These are phyloP conservation scores for Pipistrellus pygmaeus DNA, from an alignment of 2,797 vertebrate species.

Conservation along the genomic window DNA sequence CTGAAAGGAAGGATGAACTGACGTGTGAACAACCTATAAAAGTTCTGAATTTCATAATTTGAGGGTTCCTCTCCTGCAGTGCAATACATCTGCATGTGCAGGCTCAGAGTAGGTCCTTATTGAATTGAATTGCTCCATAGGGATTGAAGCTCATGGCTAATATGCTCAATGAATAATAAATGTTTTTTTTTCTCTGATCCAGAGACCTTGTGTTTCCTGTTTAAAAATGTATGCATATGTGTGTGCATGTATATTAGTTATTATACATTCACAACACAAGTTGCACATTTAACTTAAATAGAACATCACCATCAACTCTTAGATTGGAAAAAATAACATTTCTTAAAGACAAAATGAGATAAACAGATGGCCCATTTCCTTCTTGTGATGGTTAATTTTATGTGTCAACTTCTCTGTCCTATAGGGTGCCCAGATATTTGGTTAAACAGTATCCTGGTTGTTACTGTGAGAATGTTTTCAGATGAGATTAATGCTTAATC, in stretches of 20 bases:
- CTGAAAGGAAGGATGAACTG: neutral
- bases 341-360: constrained; percentile 39
- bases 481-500: constrained; percentile 33
- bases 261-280: neutral
- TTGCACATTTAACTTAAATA: neutral
- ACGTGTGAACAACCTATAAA: neutral
- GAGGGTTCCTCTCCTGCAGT: neutral
- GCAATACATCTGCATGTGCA: neutral
- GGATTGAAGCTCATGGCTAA: neutral
- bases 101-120: neutral
- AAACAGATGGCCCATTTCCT: neutral
- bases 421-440: constrained; percentile 1
- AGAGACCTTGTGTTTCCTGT: constrained; percentile 13
- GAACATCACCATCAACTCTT: neutral
- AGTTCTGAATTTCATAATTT: neutral
- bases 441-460: constrained; percentile 31
- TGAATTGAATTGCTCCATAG: neutral
- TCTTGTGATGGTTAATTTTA: constrained; percentile 14
- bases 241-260: neutral
- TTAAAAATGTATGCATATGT: neutral
- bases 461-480: neutral
- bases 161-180: constrained; percentile 1
- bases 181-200: neutral
- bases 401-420: neutral
- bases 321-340: constrained; percentile 17